Evolutionary conservation across 2,113 vertebrate genomes (phyloP).

Genomic region (Hippocampus mohnikei): DNA sequence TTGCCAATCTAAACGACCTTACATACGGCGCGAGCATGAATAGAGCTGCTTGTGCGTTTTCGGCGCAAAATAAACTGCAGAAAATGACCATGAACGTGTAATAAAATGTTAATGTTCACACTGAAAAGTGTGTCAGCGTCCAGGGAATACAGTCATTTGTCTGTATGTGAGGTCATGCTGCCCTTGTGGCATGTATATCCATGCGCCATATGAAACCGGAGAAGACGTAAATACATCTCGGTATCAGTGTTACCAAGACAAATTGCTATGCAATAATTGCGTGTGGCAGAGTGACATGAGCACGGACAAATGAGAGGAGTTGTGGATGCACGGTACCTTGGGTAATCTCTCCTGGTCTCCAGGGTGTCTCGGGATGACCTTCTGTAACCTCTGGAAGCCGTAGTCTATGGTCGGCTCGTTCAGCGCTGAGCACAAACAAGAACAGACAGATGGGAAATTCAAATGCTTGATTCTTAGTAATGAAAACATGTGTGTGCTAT

Average conservation of each 20-base stretch:
- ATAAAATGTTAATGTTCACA: conserved; percentile 48
- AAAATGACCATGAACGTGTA: conserved; percentile 53
- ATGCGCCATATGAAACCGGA: conserved; percentile 50
- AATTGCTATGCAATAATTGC: conserved; percentile 39
- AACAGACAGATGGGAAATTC: conserved; percentile 29
- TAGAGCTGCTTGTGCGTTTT: conserved; percentile 50
- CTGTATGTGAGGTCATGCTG: conserved; percentile 45
- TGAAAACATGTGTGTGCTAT: conserved; percentile 23
- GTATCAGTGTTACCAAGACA: conserved; percentile 36
- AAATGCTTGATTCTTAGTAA: conserved; percentile 36
- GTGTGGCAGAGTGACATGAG: conserved; percentile 22
- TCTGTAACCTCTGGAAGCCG: conserved; percentile 96
- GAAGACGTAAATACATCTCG: conserved; percentile 50
- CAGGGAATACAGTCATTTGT: conserved; percentile 29
- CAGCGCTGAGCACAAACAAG: conserved; percentile 76
- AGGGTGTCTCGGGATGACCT: conserved; percentile 95
- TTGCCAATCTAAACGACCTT: conserved; percentile 68
- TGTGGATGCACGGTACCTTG: conserved; percentile 77
- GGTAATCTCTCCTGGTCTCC: conserved; percentile 96
- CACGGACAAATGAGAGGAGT: conserved; percentile 35
- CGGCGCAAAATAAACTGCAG: conserved; percentile 49
- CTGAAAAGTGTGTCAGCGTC: conserved; percentile 32
- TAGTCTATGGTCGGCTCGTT: conserved; percentile 98
- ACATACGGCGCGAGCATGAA: conserved; percentile 53
- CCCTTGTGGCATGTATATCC: conserved; percentile 44